Conservation (phyloP, 1,140 invertebrate species). For the Drosophila guanche region DNA sequence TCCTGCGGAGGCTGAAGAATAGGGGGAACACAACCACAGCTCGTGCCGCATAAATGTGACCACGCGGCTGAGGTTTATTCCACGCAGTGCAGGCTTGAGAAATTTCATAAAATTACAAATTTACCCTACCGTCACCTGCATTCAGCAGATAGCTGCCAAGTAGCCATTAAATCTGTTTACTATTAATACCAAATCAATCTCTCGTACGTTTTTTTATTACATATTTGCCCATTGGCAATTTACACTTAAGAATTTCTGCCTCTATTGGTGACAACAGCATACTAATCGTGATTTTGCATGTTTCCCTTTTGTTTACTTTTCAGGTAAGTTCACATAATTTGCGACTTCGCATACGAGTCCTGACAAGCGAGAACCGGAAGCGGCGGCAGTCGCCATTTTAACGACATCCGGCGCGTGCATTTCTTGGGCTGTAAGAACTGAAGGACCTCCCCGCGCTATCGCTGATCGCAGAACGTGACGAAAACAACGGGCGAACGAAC, state of each 20-base stretch:
- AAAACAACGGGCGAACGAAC: conserved; percentile 55
- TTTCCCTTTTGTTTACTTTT: conserved; percentile 48
- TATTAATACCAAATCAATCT: background rate
- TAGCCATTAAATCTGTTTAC: too few relatives aligned
- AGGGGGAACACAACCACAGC: too few relatives aligned
- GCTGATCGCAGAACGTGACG: conserved; percentile 67
- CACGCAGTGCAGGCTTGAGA: too few relatives aligned
- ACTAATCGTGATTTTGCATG: conserved; percentile 60
- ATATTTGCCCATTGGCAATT: conserved; percentile 8
- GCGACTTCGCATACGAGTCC: conserved; percentile 9
- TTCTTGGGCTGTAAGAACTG: conserved; percentile 46
- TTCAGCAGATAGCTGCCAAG: too few relatives aligned
- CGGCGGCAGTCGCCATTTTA: conserved; percentile 56
- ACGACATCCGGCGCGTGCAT: conserved; percentile 72
- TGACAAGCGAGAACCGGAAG: conserved; percentile 33
- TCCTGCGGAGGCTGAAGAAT: too few relatives aligned
- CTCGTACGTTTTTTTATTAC: background rate
- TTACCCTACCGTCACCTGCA: too few relatives aligned
- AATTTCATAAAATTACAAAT: too few relatives aligned
- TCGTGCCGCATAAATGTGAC: too few relatives aligned
- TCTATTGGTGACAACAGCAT: conserved; percentile 1
- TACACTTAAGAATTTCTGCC: background rate
- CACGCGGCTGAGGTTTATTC: too few relatives aligned
- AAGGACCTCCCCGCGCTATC: conserved; percentile 28
- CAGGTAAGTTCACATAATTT: conserved; percentile 74